Conservation (phyloP, 2,888 invertebrate species). For the Metallyticus violacea region DNA sequence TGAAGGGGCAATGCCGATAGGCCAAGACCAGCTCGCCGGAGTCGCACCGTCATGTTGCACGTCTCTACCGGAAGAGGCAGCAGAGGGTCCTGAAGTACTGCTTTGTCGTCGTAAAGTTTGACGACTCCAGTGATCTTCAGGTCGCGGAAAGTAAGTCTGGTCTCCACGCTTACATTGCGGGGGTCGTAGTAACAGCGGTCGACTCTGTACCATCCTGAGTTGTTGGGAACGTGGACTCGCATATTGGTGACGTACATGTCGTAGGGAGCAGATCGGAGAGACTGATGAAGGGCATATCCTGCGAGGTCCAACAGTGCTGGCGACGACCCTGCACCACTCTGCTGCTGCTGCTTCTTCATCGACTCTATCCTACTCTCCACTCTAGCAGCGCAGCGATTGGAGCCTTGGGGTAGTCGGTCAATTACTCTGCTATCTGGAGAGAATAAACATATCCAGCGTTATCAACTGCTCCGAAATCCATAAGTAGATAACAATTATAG, state of each 20-base stretch:
- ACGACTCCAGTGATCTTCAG: slow-evolving; percentile 36
- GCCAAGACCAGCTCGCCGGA: slow-evolving; percentile 73
- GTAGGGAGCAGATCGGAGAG: slow-evolving; percentile 59
- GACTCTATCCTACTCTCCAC: slow-evolving; percentile 20
- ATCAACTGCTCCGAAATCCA: not conserved
- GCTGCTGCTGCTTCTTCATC: not conserved
- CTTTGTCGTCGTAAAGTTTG: slow-evolving; percentile 38
- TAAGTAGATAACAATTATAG: too few relatives aligned
- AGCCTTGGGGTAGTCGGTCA: not conserved
- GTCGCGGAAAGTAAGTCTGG: slow-evolving; percentile 71
- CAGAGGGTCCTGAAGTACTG: slow-evolving; percentile 29
- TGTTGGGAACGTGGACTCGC: slow-evolving; percentile 65
- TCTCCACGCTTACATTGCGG: slow-evolving; percentile 69
- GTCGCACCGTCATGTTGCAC: slow-evolving; percentile 67
- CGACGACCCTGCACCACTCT: not conserved
- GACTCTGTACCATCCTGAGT: slow-evolving; percentile 62
- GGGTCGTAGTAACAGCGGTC: slow-evolving; percentile 76
- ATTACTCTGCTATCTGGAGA: not conserved
- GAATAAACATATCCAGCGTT: not conserved
- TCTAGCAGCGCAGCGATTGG: slow-evolving; percentile 11
- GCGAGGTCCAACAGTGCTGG: slow-evolving; percentile 50
- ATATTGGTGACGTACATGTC: slow-evolving; percentile 70
- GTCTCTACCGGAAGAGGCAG: slow-evolving; percentile 48
- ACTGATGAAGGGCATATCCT: slow-evolving; percentile 64
- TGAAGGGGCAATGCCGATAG: slow-evolving; percentile 57